A percentile compares a stretch with the other conserved stretches of the same genome.
These are phyloP conservation scores for Nemotelus pantherinus DNA, from an alignment of 2,888 invertebrate species.

Conservation along the genomic window DNA sequence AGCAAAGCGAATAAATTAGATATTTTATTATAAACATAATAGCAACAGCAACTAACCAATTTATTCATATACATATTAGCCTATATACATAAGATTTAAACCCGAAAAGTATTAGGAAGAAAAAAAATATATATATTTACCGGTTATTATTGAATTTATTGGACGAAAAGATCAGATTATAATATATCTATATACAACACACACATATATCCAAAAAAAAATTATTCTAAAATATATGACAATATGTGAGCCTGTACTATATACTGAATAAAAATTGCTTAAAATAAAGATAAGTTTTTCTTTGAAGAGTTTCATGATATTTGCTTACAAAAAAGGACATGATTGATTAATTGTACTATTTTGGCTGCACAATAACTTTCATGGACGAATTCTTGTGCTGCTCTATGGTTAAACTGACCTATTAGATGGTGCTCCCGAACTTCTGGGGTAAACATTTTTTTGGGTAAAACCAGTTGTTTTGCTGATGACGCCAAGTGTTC, in stretches of 20 bases:
- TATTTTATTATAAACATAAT: slow-evolving; percentile 34
- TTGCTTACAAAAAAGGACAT: too few relatives aligned
- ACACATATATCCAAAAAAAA: slow-evolving; percentile 51
- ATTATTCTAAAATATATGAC: slow-evolving; percentile 55
- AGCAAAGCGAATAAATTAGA: slow-evolving; percentile 28
- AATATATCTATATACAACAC: slow-evolving; percentile 48
- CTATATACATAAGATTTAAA: slow-evolving; percentile 35
- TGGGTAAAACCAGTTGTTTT: slow-evolving; percentile 1
- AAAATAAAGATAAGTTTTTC: not conserved
- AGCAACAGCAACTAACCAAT: slow-evolving; percentile 25
- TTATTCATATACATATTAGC: slow-evolving; percentile 42
- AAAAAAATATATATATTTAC: slow-evolving; percentile 48
- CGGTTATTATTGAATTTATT: slow-evolving; percentile 48
- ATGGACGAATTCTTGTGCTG: too few relatives aligned
- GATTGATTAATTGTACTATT: too few relatives aligned
- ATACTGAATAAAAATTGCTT: slow-evolving; percentile 48
- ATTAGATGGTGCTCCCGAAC: too few relatives aligned
- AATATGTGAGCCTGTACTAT: slow-evolving; percentile 60
- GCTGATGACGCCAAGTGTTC: not conserved
- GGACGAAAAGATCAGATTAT: slow-evolving; percentile 44
- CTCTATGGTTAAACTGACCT: too few relatives aligned
- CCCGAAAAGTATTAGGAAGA: slow-evolving; percentile 23
- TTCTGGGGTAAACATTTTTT: not conserved
- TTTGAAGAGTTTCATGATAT: not conserved
- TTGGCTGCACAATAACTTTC: too few relatives aligned